These are phyloP conservation scores for Mesodorylaimus sp. DNA, from an alignment of 2,888 invertebrate species.

Conservation along the genomic window DNA sequence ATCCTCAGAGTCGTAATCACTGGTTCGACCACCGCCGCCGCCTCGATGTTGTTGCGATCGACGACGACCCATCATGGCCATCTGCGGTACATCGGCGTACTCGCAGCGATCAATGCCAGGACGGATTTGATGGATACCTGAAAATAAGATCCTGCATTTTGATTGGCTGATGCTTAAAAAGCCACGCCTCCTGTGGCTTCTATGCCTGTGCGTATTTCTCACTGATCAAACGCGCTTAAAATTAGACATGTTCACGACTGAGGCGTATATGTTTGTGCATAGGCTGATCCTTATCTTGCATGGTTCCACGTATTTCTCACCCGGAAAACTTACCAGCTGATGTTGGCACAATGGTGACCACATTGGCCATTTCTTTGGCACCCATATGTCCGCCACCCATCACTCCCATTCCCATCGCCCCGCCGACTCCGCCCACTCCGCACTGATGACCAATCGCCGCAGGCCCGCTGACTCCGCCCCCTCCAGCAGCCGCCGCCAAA, in stretches of 20 bases:
- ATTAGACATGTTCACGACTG: too few species aligned
- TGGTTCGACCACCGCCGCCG: neutral
- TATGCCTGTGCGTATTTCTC: too few species aligned
- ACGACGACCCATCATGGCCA: slow-evolving; percentile 17
- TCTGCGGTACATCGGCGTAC: slow-evolving; percentile 16
- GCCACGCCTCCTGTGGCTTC: too few species aligned
- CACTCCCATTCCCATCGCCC: too few species aligned
- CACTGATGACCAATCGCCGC: neutral
- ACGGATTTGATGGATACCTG: neutral
- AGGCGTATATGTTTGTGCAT: too few species aligned
- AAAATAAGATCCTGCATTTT: too few species aligned
- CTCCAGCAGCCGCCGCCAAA: slow-evolving; percentile 13
- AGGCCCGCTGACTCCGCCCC: slow-evolving; percentile 8
- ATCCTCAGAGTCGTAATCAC: slow-evolving; percentile 11
- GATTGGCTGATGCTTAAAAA: neutral
- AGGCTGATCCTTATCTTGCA: too few species aligned
- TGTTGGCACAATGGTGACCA: neutral
- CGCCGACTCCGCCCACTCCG: neutral
- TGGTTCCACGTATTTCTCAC: too few species aligned
- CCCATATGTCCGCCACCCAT: too few species aligned
- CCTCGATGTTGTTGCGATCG: neutral
- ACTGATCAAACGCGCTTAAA: too few species aligned
- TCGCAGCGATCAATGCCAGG: slow-evolving; percentile 10
- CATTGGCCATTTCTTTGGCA: too few species aligned
- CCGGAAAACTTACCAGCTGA: too few species aligned